phyloP scores from a whole-genome alignment of 2,888 invertebrate genomes.

The Amphimallon solstitiale region DNA sequence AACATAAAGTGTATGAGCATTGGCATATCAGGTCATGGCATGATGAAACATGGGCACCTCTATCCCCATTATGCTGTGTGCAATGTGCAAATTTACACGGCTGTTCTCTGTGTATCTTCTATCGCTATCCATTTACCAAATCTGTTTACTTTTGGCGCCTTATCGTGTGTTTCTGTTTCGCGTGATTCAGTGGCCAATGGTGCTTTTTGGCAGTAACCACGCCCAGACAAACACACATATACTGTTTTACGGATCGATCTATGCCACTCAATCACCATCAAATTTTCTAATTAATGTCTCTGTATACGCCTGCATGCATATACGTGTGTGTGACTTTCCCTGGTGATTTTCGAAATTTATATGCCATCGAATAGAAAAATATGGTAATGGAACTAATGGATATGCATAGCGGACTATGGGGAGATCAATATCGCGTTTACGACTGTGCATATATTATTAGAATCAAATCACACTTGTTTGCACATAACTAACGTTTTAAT shows the following conservation, averaged over 20 bases:
- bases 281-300: constrained; percentile 25
- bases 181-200: constrained; percentile 12
- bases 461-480: no score
- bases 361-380: not conserved
- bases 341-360: constrained; percentile 21
- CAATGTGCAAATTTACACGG: constrained; percentile 20
- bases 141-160: constrained; percentile 20
- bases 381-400: not conserved
- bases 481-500: no score
- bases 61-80: not conserved
- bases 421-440: not conserved
- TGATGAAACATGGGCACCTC: not conserved
- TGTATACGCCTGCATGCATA: not conserved
- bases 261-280: constrained; percentile 29
- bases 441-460: no score
- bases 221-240: constrained; percentile 21
- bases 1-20: not conserved
- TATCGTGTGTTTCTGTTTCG: constrained; percentile 9
- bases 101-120: constrained; percentile 1
- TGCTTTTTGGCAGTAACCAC: constrained; percentile 27
- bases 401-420: not conserved
- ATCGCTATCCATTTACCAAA: constrained; percentile 11
- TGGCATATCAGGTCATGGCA: not conserved
- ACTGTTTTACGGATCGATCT: constrained; percentile 28
- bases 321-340: not conserved